Base-by-base conservation (phyloP, 2,113 vertebrate species). In the Ascaphus truei region DNA sequence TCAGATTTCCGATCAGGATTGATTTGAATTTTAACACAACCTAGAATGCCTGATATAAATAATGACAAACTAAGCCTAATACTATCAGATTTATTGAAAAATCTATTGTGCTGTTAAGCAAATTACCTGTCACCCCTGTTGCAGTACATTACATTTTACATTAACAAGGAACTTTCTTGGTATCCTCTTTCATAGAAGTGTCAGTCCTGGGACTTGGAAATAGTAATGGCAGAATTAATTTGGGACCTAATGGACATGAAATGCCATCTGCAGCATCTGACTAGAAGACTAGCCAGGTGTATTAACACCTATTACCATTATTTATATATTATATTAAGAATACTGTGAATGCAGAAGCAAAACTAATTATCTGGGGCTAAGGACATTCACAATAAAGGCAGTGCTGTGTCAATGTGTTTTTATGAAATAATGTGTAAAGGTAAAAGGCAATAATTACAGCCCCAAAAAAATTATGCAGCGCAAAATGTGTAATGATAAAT, bases 91-190 rank as follows among this genome's bases (percentile, higher is more conserved):
- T 72, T 73, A 75, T 61, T 72, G 73, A 39, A 77, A 81, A 79
- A 73, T 72, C 75, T 75, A 75, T 68, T 62, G 73, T 57, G 71
- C 50, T 78, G 72, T 79, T 77, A 72, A 72, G 50, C 45, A 80
- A 76, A 81, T 82, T 80, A 78, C 57, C 53, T 75, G 75, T 69
- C 72, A 76, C 53, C 33, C 68, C 37, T 51, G 34, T 57, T 76
- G 61, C 74, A 76, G 64, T 63, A 76, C 69, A 75, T 77, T 77
- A 78, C 79, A 78, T 65, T 80, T 73, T 75, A 61, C 64, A 73
- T 74, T 81, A 78, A 79, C 68, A 74, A 77, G 75, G 59, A 59
- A 73, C 39, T 78, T 20, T 25, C 67, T 60, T 76, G 69, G 56
- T 59, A 77, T 75, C 20, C 53, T 76, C 62, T 50, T 72, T 63